Conservation (phyloP, 2,113 vertebrate species). For the Hydrolagus affinis region DNA sequence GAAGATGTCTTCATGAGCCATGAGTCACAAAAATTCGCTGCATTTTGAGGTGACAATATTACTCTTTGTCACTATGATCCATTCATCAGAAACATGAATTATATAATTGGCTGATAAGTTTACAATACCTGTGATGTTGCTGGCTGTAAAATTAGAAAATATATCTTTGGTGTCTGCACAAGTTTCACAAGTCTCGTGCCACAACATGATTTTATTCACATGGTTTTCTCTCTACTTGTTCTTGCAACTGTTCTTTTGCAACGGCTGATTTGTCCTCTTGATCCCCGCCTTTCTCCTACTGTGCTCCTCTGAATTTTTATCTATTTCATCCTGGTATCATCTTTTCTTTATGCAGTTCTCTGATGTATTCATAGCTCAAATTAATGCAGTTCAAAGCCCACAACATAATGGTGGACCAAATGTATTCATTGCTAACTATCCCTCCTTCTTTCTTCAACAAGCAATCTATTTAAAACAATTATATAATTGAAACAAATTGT, state of each 20-base stretch:
- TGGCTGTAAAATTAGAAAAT: background rate
- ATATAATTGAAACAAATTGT: too few relatives aligned
- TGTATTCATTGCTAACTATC: too few relatives aligned
- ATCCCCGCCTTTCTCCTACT: background rate
- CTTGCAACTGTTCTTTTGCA: background rate
- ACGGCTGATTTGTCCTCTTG: background rate
- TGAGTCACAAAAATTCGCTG: background rate
- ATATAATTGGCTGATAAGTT: background rate
- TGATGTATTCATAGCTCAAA: background rate
- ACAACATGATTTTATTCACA: background rate
- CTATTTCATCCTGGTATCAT: background rate
- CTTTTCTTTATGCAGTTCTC: background rate
- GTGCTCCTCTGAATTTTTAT: background rate
- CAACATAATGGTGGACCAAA: too few relatives aligned
- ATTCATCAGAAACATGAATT: background rate
- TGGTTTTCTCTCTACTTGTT: background rate
- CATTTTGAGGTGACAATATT: background rate
- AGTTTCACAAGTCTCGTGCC: background rate
- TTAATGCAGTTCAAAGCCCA: too few relatives aligned
- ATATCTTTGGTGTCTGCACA: background rate
- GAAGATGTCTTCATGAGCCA: background rate
- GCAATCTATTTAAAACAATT: too few relatives aligned
- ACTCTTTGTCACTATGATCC: background rate
- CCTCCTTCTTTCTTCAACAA: too few relatives aligned
- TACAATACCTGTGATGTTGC: background rate